Evolutionary conservation across 2,888 invertebrate species (phyloP), one percentile per base, ranked within the genome.

Genomic region (Spilosoma lubricipeda): DNA sequence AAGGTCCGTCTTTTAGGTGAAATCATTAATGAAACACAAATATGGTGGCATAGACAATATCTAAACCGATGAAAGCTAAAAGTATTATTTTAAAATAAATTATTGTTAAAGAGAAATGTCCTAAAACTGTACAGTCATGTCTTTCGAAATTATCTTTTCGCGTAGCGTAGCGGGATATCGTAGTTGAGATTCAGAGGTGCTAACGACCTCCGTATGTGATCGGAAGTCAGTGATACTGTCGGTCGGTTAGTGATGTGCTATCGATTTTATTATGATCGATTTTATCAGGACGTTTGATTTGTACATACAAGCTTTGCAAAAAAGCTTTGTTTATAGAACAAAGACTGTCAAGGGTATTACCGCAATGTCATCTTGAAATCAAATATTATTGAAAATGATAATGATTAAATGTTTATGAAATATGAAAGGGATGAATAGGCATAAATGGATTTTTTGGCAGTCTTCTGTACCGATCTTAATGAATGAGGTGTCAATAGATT

Each of bases 151-250:
- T 42, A 30, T 33, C 45, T 33, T 39, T n/a, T 66, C 45, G 56
- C 66, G n/a, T 45, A 52, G 48, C 39, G 71, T 74, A 74, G 74
- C 74, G 74, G 74, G 67, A 74, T 39, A 71, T 67, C 20, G 48
- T 74, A 74, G 74, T 63, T 71, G 63, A 71, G 71, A 48, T 67
- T 67, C 63, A 36, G 59, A 64, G 64, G 39, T 75, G 75, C 68
- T 72, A 79, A 79, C 75, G 73, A 79, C 76, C 75, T 59, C 63
- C 67, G 67, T 67, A 48, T 75, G 69, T 70, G 72, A 70, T 77
- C 69, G 70, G 67, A 74, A 68, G 73, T 70, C 30, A 30, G n/a
- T 56, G 52, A 59, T 56, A 52, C 66, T 72, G 66, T 66, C 74
- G 67, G 66, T 72, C 59, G 30, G 65, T 45, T 59, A 75, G 72